Base-by-base conservation (phyloP, 2,888 invertebrate genomes). In the Chromoteleia sp. region DNA sequence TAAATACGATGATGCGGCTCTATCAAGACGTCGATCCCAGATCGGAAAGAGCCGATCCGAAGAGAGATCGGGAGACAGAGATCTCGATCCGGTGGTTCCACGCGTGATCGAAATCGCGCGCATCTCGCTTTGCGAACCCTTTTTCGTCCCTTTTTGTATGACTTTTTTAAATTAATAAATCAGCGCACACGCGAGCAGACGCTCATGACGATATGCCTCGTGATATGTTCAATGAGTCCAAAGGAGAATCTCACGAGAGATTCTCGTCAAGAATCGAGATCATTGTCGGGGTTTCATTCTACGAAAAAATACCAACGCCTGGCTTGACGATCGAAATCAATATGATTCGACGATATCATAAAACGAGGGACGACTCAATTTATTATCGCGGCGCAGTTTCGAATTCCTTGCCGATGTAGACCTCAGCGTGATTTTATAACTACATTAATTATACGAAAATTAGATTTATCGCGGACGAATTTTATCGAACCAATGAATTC, bases 1-100 rank as follows among this genome's bases (percentile, higher is more conserved):
- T 91, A 91, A 91, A 90, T 89, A 88, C 88, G 90, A 91, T 91
- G 91, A 91, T 90, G 91, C 86, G 87, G 91, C 91, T 91, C 87
- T 88, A 90, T 90, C 86, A 82, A 82, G 85, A 84, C 83, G 85
- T 82, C 84, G 81, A 85, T 84, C 82, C 85, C 52, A 74, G 79
- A 77, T 80, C 85, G 85, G 81, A 10, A 56, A 52, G 79, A 59
- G 71, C 73, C 58, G 45, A 52, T 63, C 39, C 58, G 54, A 48
- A 50, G 68, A 12, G 73, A 67, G 50, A 81, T 82, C 80, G 67
- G 75, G 41, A 71, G 82, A 67, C 73, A 30, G 71, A 48, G 71
- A 70, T 65, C 67, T 81, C 79, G 77, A 80, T 61, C 82, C 75
- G 83, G 85, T 83, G 81, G 83, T 83, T 83, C 67, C 54, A 54